A percentile compares a stretch with the other conserved stretches of the same genome.
These are phyloP conservation scores for Ptychadena robeensis DNA, from an alignment of 2,797 vertebrate species.

Conservation along the genomic window DNA sequence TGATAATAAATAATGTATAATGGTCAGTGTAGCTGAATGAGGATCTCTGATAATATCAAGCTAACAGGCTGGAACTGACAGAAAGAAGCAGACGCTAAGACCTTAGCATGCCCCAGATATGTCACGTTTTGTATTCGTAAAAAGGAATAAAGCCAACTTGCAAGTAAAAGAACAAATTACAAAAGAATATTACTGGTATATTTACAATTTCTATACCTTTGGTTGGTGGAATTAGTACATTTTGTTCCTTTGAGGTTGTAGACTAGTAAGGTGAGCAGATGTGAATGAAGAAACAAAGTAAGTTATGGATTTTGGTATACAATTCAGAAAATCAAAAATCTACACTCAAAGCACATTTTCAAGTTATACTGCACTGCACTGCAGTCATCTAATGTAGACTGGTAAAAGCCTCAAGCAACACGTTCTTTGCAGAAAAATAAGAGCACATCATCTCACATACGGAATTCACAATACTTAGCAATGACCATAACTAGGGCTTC, in stretches of 20 bases:
- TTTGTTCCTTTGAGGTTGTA: background rate
- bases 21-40: background rate
- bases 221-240: background rate
- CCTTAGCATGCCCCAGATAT: conserved; percentile 26
- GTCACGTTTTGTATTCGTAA: conserved; percentile 31
- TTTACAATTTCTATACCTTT: background rate
- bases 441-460: too few species aligned
- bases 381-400: too few species aligned
- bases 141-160: background rate
- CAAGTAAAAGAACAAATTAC: background rate
- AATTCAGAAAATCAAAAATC: too few species aligned
- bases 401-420: too few species aligned
- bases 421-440: too few species aligned
- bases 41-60: conserved; percentile 35
- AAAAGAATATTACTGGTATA: background rate
- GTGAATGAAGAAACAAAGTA: background rate
- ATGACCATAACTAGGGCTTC: too few species aligned
- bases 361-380: too few species aligned
- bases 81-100: conserved; percentile 26
- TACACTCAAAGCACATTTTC: too few species aligned
- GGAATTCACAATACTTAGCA: too few species aligned
- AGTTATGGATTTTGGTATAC: too few species aligned
- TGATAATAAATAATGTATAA: conserved; percentile 17
- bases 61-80: conserved; percentile 7
- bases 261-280: too few species aligned